A percentile compares a stretch with the other conserved stretches of the same genome.
phyloP scores from a whole-genome alignment of 2,888 invertebrate genomes.

The Onthophagus sagittarius region DNA sequence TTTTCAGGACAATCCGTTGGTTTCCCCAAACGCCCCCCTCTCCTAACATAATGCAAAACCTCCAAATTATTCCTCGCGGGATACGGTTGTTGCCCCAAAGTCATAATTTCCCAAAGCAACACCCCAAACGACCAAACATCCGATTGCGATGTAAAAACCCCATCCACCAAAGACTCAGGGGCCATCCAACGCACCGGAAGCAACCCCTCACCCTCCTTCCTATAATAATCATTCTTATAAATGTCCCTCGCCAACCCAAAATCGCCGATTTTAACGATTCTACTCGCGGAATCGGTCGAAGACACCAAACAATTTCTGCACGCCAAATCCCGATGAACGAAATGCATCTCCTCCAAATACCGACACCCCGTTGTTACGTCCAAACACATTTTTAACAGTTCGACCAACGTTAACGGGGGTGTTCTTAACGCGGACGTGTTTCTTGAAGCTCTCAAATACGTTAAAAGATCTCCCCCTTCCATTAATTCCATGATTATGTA shows the following conservation, averaged over 20 bases:
- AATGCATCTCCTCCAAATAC: conserved; percentile 95
- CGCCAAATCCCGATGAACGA: conserved; percentile 94
- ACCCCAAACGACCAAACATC: conserved; percentile 97
- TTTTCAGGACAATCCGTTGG: conserved; percentile 80
- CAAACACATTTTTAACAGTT: conserved; percentile 87
- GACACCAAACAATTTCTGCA: conserved; percentile 94
- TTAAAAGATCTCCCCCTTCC: conserved; percentile 94
- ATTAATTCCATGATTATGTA: conserved; percentile 95
- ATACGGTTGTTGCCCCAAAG: conserved; percentile 95
- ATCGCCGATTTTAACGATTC: conserved; percentile 95
- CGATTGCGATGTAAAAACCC: conserved; percentile 93
- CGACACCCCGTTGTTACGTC: conserved; percentile 95
- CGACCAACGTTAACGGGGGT: conserved; percentile 70
- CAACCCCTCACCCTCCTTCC: conserved; percentile 87
- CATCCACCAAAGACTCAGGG: conserved; percentile 93
- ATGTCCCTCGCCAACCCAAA: conserved; percentile 96
- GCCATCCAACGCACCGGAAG: conserved; percentile 98
- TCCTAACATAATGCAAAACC: conserved; percentile 84
- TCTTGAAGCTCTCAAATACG: conserved; percentile 80
- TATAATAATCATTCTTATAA: conserved; percentile 95
- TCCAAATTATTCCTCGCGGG: conserved; percentile 89
- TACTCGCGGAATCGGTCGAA: conserved; percentile 58
- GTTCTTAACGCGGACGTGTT: conserved; percentile 66
- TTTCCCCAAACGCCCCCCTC: conserved; percentile 79
- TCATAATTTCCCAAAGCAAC: conserved; percentile 94